Conservation (phyloP, 2,888 invertebrate genomes). For the Pheosia tremula region DNA sequence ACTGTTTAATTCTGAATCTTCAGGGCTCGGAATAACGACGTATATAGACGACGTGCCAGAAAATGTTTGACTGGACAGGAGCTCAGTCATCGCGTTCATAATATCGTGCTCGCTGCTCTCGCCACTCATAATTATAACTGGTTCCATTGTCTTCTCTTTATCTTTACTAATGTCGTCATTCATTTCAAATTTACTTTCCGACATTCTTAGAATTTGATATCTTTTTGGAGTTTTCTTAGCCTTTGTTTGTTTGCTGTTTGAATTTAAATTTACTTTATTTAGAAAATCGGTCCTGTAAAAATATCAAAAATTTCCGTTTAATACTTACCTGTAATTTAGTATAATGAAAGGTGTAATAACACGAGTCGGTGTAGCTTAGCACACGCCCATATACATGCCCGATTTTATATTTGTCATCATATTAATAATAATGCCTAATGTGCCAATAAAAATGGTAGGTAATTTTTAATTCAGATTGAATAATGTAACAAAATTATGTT, state of each 20-base stretch:
- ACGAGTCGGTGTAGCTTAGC: too few species aligned
- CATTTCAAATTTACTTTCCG: slow-evolving; percentile 15
- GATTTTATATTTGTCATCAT: too few species aligned
- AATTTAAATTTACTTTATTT: neutral
- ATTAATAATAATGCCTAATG: too few species aligned
- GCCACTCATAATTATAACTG: slow-evolving; percentile 35
- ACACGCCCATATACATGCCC: too few species aligned
- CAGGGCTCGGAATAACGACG: slow-evolving; percentile 47
- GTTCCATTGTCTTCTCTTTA: neutral
- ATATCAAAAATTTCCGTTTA: neutral
- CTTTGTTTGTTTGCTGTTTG: neutral
- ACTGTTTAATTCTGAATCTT: slow-evolving; percentile 30
- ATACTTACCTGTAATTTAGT: too few species aligned
- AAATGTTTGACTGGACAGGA: slow-evolving; percentile 31
- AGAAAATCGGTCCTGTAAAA: neutral
- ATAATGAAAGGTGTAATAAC: too few species aligned
- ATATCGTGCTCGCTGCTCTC: slow-evolving; percentile 35
- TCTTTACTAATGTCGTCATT: neutral
- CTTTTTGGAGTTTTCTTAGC: slow-evolving; percentile 2
- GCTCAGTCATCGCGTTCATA: slow-evolving; percentile 36
- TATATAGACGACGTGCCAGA: slow-evolving; percentile 45
- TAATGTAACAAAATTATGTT: neutral
- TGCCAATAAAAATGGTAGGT: too few species aligned
- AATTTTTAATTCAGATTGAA: too few species aligned
- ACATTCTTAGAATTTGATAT: slow-evolving; percentile 27